Evolutionary conservation across 2,113 vertebrate species (phyloP), one percentile per base, ranked within the genome.

Genomic region (Mesocricetus auratus): DNA sequence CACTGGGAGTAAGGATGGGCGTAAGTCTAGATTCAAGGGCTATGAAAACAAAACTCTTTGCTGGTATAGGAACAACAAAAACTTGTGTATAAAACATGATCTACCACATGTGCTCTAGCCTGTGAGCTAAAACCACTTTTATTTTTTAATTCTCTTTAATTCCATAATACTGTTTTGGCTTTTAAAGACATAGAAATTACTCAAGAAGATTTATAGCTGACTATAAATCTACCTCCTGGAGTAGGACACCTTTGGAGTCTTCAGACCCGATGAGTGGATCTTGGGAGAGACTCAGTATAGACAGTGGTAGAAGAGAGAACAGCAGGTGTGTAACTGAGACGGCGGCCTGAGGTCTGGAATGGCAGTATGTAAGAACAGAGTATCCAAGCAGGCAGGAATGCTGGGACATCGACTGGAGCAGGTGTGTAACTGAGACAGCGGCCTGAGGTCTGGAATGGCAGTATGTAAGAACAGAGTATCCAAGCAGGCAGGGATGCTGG

Each of bases 271-370:
- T 12, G 16, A 21, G 39, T 73, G 19, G 71, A 53, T 86, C 36
- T 50, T 77, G 7, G 33, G 29, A 78, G n/a, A n/a, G 0, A 60
- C 22, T 2, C 10, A 69, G 58, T 13, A 3, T 1, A 66, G 58
- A 11, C 5, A 2, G 0, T 21, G 45, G 60, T 56, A 5, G 74
- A 71, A 75, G 45, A 75, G 45, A 58, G 53, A 36, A 16, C 75
- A 58, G 86, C 36, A 45, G 73, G 36, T 71, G 6, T 33, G 7
- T 4, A 1, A 39, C 5, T 4, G 22, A 60, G 79, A 33, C 5
- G n/a, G 47, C 58, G 4, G 15, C 16, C 56, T 22, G 0, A 3
- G 53, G 26, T 24, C 26, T 10, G 62, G 11, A 12, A 2, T 12
- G 16, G 83, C 9, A 8, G 3, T 8, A 15, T 22, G 36, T 21